Base-by-base conservation (phyloP, 2,888 invertebrate genomes). In the Timandra comae region DNA sequence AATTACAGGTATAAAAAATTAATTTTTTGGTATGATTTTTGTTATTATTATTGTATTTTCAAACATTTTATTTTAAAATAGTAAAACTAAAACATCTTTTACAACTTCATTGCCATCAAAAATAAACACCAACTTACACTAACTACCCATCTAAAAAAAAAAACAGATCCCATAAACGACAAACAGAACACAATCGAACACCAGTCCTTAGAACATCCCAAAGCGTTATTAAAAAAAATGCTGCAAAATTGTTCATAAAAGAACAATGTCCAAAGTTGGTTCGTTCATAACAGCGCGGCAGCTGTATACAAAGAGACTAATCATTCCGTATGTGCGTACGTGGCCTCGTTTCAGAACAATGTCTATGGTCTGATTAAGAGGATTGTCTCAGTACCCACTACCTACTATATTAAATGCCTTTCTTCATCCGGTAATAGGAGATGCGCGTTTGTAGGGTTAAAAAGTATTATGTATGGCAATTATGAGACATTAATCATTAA, bases 321-420 rank as follows among this genome's bases (percentile, higher is more conserved):
- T 84, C 82, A 81, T 66, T 61, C 70, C 64, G 68, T 63, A 63
- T 65, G 69, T 75, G 71, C 72, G 72, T 80, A 76, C 75, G 77
- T 84, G 84, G 80, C 84, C 84, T 66, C 73, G 67, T 85, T 85
- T 72, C 71, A 62, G 65, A 16, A 78, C 81, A 84, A 74, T 84
- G 84, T 84, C 80, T 79, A 74, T 55, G 50, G 62, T 52, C 65
- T 85, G 84, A 85, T 85, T 84, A 85, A 85, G 84, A 81, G 84
- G 81, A 85, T 85, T 85, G 84, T 85, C 84, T 82, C 80, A 77
- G 63, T 60, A 66, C 16, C n/a, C n/a, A 24, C 67, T 69, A 77
- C 67, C 77, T 79, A 73, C 65, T 72, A 77, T 82, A 82, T 82
- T 82, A 82, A 82, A 82, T 80, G 65, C 72, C 55, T 76, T 72